Base-by-base conservation (phyloP, 1,140 invertebrate genomes). In the Amyelois transitella region DNA sequence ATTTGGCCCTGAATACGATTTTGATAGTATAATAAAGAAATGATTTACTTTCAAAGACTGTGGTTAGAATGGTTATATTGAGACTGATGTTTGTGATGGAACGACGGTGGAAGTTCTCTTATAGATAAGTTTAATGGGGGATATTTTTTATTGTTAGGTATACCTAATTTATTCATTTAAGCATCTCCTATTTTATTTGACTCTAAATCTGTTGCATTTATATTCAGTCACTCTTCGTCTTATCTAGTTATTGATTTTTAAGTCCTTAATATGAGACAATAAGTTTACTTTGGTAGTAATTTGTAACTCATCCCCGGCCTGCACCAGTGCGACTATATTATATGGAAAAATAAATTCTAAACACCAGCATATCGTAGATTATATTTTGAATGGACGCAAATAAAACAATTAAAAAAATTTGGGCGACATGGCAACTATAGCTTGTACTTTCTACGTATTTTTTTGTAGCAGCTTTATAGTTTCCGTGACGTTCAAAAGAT, bases 71-170 rank as follows among this genome's bases (percentile, higher is more conserved):
- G 53, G 57, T 59, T 72, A 53, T 67, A 60, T 72, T 74, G 77
- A 80, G 77, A 80, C 77, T 80, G 77, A 80, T 70, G 71, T 58
- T 71, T 80, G 77, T 80, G 77, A 77, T 78, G 68, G 66, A 60
- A 32, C 59, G 67, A 70, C 45, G 67, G 69, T 45, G 63, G 53
- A 69, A 68, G 66, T 75, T 69, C 64, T 55, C 55, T 43, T 22
- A 14, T 48, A 21, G 14, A 20, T 48, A 21, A 45, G 8, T 48
- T 19, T 48, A n/a, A 44, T 4, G 45, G 20, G 45, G 45, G 19
- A n/a, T 48, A 20, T 12, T 12, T 18, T 1, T 48, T 21, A 48
- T 6, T 21, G 45, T n/a, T 20, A 14, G 32, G 6, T 38, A 14
- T 38, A 38, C 12, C 17, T 38, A 38, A 38, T 38, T 38, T 38